Evolutionary conservation across 2,888 invertebrate genomes (phyloP).

Genomic region (Salpingus planirostris): DNA sequence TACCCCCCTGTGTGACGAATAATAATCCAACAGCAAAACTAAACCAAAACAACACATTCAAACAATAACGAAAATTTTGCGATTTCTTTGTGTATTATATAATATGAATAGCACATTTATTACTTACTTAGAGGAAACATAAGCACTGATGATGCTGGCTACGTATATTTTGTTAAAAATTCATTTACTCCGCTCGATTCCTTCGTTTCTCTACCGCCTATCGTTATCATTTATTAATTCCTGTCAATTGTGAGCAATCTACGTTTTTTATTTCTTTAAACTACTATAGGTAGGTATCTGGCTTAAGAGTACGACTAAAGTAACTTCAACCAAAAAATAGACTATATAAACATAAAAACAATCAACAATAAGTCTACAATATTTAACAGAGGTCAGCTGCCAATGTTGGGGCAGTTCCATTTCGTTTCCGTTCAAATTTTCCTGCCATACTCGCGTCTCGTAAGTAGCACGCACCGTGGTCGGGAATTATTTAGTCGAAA

Average conservation of each 20-base stretch:
- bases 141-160: constrained; percentile 5
- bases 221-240: constrained; percentile 14
- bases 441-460: too few species aligned
- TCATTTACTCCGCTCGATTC: too few species aligned
- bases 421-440: constrained; percentile 9
- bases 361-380: constrained; percentile 42
- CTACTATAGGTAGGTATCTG: too few species aligned
- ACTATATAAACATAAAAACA: constrained; percentile 45
- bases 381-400: constrained; percentile 38
- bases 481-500: constrained; percentile 13
- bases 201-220: too few species aligned
- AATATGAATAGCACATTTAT: constrained; percentile 12
- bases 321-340: constrained; percentile 44
- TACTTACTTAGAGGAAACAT: constrained; percentile 9
- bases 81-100: constrained; percentile 7
- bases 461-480: too few species aligned
- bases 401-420: constrained; percentile 16
- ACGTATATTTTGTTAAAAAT: too few species aligned
- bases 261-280: constrained; percentile 18
- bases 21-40: constrained; percentile 9
- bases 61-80: constrained; percentile 10
- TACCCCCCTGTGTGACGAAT: too few species aligned
- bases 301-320: constrained; percentile 30
- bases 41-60: constrained; percentile 11
- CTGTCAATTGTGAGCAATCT: constrained; percentile 35